phyloP scores from a whole-genome alignment of 2,113 vertebrate genomes.

The Alexandromys fortis region DNA sequence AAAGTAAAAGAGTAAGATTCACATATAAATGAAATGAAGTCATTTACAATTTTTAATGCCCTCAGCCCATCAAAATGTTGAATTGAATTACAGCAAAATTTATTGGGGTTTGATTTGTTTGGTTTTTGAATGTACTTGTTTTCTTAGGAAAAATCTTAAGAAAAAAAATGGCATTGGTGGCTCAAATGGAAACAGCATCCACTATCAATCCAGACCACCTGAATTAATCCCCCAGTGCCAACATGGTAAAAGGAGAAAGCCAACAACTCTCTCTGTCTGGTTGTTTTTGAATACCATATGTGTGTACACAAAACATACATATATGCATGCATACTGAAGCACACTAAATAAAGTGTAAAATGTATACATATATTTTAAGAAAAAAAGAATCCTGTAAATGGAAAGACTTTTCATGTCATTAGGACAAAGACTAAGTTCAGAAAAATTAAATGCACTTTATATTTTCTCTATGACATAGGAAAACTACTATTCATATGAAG shows the following conservation, averaged over 20 bases:
- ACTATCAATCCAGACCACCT: background rate
- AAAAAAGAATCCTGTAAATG: background rate
- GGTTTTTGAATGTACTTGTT: background rate
- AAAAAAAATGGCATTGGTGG: background rate
- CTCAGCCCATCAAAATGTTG: background rate
- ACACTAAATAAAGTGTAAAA: background rate
- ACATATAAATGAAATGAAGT: background rate
- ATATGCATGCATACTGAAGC: background rate
- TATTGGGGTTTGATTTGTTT: background rate
- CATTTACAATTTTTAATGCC: background rate
- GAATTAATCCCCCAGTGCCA: background rate
- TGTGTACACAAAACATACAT: background rate
- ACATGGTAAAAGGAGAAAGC: background rate
- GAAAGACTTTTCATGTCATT: background rate
- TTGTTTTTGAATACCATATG: too few relatives aligned
- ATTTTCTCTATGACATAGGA: background rate
- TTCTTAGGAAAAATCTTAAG: background rate
- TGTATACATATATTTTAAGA: background rate
- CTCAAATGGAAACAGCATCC: too few relatives aligned
- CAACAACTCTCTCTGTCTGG: background rate
- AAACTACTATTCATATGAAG: background rate
- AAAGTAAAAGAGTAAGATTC: conserved; percentile 5
- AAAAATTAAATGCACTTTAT: background rate
- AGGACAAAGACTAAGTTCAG: background rate
- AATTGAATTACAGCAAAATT: background rate